These are phyloP conservation scores for Tetragonula clypearis DNA, from an alignment of 1,140 invertebrate species.

Conservation along the genomic window DNA sequence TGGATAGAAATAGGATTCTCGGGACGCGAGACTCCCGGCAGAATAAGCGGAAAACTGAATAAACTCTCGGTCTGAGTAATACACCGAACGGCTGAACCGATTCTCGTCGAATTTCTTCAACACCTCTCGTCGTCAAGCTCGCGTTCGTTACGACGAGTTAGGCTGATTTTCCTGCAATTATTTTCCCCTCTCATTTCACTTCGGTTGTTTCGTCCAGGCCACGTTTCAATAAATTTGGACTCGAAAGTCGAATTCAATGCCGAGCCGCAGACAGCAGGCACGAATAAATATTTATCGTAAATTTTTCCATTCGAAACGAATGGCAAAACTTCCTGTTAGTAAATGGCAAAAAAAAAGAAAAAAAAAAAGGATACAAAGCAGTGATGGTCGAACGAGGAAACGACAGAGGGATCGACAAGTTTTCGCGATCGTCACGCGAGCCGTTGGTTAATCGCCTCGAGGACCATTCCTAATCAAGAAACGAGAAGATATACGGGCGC, in stretches of 20 bases:
- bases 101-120: background rate
- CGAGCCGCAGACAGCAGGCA: no score
- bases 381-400: background rate
- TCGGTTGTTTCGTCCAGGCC: no score
- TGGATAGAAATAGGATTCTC: constrained; percentile 43
- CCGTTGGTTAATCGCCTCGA: constrained; percentile 6
- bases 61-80: constrained; percentile 4
- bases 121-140: background rate
- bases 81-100: background rate
- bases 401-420: background rate
- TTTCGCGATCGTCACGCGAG: background rate
- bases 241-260: no score
- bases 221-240: no score
- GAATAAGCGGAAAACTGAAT: constrained; percentile 37
- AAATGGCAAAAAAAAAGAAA: background rate
- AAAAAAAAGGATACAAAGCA: background rate
- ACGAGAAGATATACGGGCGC: constrained; percentile 6
- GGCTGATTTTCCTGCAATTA: no score
- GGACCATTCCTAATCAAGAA: constrained; percentile 43
- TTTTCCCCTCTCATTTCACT: no score
- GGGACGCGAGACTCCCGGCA: constrained; percentile 11
- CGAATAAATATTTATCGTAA: no score
- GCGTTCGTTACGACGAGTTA: no score
- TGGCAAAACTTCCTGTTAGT: background rate
- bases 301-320: no score